Percentiles rank a stretch among this genome's conserved stretches.
phyloP scores from a whole-genome alignment of 1,140 invertebrate species.

The Plutomurus gul region DNA sequence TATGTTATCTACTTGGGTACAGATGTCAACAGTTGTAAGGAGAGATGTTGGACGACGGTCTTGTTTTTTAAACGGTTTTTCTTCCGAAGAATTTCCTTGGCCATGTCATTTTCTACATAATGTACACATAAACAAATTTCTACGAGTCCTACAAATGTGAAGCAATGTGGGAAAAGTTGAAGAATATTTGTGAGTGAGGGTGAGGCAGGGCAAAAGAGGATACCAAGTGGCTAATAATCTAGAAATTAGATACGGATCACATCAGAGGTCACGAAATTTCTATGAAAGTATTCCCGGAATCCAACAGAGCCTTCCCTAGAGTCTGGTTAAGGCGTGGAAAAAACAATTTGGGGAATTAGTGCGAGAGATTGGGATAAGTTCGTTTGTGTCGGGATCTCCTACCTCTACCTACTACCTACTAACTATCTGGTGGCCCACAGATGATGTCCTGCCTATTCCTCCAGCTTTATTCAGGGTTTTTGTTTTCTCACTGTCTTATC shows the following conservation, averaged over 20 bases:
- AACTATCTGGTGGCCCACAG: too few species aligned
- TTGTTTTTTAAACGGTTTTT: too few species aligned
- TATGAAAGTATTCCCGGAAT: slow-evolving; percentile 20
- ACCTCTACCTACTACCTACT: not conserved
- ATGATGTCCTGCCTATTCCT: too few species aligned
- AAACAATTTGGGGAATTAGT: slow-evolving; percentile 27
- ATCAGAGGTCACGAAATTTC: not conserved
- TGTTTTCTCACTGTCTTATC: too few species aligned
- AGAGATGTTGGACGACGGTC: too few species aligned
- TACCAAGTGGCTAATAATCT: slow-evolving; percentile 18
- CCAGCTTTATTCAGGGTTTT: too few species aligned
- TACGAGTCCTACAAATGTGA: not conserved
- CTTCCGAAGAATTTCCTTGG: too few species aligned
- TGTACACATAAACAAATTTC: too few species aligned
- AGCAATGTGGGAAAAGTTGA: not conserved
- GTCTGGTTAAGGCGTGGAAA: slow-evolving; percentile 8
- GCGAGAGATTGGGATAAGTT: slow-evolving; percentile 3
- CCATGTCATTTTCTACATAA: too few species aligned
- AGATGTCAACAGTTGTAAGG: too few species aligned
- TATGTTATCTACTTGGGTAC: too few species aligned
- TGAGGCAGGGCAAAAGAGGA: not conserved
- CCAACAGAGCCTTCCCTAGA: not conserved
- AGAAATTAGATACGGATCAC: slow-evolving; percentile 23
- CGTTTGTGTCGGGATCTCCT: slow-evolving; percentile 2
- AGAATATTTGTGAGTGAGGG: not conserved